Percentiles rank a stretch among this genome's conserved stretches.
Conservation (phyloP, 2,888 invertebrate genomes). For the Yponomeuta malinellus region DNA sequence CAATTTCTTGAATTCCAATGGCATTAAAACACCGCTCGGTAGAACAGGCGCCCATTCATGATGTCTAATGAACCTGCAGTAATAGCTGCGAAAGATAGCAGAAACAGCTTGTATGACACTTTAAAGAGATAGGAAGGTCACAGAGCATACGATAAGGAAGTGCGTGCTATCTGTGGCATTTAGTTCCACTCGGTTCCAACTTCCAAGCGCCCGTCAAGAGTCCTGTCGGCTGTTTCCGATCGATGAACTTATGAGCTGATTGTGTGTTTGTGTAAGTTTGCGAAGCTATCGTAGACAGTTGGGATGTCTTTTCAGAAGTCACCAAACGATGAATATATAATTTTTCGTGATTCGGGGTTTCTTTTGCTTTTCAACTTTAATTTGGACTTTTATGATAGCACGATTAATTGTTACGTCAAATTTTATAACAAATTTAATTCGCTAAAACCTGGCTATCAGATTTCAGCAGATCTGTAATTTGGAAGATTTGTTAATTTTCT, state of each 20-base stretch:
- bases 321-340: no score
- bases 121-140: slow-evolving; percentile 34
- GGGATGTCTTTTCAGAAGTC: no score
- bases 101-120: slow-evolving; percentile 57
- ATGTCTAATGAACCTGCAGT: not conserved
- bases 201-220: not conserved
- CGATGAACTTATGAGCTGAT: not conserved
- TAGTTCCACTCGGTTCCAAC: not conserved
- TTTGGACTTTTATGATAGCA: no score
- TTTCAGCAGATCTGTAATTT: no score
- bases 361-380: no score
- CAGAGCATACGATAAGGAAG: not conserved
- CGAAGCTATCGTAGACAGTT: not conserved
- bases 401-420: no score
- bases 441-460: no score
- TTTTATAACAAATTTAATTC: no score
- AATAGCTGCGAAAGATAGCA: not conserved
- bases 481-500: no score
- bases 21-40: not conserved
- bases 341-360: no score
- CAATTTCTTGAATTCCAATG: not conserved
- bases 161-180: not conserved
- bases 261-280: not conserved
- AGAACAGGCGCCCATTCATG: not conserved
- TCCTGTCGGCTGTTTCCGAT: not conserved